phyloP scores from a whole-genome alignment of 2,888 invertebrate genomes.

The Mylabris sibirica region DNA sequence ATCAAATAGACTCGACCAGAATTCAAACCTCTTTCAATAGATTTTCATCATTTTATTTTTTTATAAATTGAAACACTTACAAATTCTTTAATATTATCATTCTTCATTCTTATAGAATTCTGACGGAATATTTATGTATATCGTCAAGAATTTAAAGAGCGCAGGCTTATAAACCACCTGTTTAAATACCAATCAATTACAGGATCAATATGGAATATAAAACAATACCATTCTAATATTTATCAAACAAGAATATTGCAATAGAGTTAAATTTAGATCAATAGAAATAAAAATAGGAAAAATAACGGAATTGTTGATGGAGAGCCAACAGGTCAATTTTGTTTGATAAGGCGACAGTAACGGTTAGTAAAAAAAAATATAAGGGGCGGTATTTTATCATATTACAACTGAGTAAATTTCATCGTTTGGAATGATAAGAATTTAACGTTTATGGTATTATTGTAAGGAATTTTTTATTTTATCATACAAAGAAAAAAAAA shows the following conservation, averaged over 20 bases:
- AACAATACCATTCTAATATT: not conserved
- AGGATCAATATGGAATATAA: not conserved
- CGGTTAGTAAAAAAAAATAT: not conserved
- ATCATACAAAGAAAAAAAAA: not conserved
- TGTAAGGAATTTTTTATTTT: constrained; percentile 25
- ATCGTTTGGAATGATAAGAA: not conserved
- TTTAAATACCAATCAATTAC: not conserved
- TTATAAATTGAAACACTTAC: not conserved
- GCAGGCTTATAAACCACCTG: not conserved
- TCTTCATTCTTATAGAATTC: constrained; percentile 16
- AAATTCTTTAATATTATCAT: constrained; percentile 16
- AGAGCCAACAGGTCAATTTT: not conserved
- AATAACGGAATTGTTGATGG: not conserved
- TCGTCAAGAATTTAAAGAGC: not conserved
- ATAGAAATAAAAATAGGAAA: too few species aligned
- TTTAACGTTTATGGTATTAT: constrained; percentile 39
- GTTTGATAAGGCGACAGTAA: not conserved
- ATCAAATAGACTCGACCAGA: constrained; percentile 44
- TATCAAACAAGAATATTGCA: too few species aligned
- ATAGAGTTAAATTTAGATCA: not conserved
- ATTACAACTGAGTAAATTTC: not conserved
- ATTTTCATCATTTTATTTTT: constrained; percentile 41
- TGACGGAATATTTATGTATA: not conserved
- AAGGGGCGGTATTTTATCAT: not conserved
- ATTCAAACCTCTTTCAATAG: constrained; percentile 38